Conservation (phyloP, 2,888 invertebrate genomes). For the Nesidiocoris tenuis region DNA sequence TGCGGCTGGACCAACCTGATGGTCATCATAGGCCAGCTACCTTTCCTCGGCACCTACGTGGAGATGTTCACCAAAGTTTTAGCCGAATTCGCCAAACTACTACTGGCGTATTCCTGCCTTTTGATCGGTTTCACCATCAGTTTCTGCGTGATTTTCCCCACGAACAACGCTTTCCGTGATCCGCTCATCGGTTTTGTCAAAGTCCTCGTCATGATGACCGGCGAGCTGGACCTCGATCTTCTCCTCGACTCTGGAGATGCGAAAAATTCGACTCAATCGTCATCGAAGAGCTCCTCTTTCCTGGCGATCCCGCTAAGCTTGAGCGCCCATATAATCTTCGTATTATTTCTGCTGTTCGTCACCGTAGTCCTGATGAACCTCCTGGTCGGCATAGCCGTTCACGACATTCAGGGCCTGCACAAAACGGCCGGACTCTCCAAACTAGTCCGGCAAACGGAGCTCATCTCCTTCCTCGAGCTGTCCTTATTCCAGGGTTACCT, state of each 20-base stretch:
- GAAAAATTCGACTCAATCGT: constrained; percentile 13
- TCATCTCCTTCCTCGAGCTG: constrained; percentile 82
- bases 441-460: constrained; percentile 77
- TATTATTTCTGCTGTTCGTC: constrained; percentile 76
- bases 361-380: constrained; percentile 84
- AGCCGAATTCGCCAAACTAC: constrained; percentile 81
- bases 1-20: constrained; percentile 88
- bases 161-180: constrained; percentile 77
- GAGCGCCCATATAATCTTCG: constrained; percentile 79
- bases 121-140: constrained; percentile 83
- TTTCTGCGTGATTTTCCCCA: constrained; percentile 84
- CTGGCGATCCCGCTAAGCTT: constrained; percentile 67
- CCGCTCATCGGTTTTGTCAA: constrained; percentile 83
- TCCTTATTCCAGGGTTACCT: constrained; percentile 77
- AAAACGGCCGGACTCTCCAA: constrained; percentile 83
- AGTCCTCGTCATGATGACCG: constrained; percentile 86
- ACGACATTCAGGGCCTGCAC: constrained; percentile 81
- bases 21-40: constrained; percentile 86
- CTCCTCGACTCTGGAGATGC: constrained; percentile 64
- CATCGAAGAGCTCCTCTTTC: not conserved
- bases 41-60: constrained; percentile 84
- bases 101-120: constrained; percentile 81
- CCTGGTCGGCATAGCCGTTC: constrained; percentile 81
- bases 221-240: constrained; percentile 76
- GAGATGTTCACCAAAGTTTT: constrained; percentile 88